These are phyloP conservation scores for Heterochromis multidens DNA, from an alignment of 2,113 vertebrate genomes.

Conservation along the genomic window DNA sequence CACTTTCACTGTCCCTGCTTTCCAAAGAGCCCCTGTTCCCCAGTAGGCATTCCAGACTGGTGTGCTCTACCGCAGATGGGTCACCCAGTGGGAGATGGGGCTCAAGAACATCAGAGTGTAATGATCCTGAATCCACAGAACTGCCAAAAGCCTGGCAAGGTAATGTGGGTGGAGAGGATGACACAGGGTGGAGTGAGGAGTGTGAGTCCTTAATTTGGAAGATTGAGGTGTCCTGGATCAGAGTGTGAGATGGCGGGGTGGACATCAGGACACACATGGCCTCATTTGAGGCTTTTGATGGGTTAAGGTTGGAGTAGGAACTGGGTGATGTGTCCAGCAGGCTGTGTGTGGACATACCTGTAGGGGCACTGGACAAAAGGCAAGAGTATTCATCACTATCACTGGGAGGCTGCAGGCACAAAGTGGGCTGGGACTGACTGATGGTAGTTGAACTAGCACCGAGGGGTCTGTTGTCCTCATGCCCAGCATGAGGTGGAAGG, in stretches of 20 bases:
- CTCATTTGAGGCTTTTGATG: slow-evolving; percentile 19
- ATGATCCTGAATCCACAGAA: slow-evolving; percentile 40
- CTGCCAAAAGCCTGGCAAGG: background rate
- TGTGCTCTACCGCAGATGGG: slow-evolving; percentile 56
- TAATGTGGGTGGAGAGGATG: slow-evolving; percentile 15
- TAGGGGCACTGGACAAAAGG: slow-evolving; percentile 52
- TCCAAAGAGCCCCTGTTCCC: slow-evolving; percentile 59
- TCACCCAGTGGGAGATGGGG: slow-evolving; percentile 34
- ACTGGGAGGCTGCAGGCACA: slow-evolving; percentile 63
- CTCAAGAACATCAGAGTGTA: slow-evolving; percentile 6
- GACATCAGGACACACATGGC: slow-evolving; percentile 17
- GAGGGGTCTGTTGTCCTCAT: slow-evolving; percentile 32
- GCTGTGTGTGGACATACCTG: slow-evolving; percentile 57
- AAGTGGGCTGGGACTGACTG: slow-evolving; percentile 70
- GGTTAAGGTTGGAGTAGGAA: slow-evolving; percentile 36
- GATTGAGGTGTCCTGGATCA: slow-evolving; percentile 39
- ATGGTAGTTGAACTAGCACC: slow-evolving; percentile 33
- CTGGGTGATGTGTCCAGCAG: slow-evolving; percentile 31
- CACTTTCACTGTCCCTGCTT: slow-evolving; percentile 67
- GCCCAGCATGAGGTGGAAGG: slow-evolving; percentile 10
- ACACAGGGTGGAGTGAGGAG: background rate
- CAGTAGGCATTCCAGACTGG: slow-evolving; percentile 73
- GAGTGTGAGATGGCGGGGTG: background rate
- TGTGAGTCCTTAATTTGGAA: slow-evolving; percentile 44
- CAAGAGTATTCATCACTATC: slow-evolving; percentile 45